These are phyloP conservation scores for Microdon myrmicae DNA, from an alignment of 2,888 invertebrate species.

Conservation along the genomic window DNA sequence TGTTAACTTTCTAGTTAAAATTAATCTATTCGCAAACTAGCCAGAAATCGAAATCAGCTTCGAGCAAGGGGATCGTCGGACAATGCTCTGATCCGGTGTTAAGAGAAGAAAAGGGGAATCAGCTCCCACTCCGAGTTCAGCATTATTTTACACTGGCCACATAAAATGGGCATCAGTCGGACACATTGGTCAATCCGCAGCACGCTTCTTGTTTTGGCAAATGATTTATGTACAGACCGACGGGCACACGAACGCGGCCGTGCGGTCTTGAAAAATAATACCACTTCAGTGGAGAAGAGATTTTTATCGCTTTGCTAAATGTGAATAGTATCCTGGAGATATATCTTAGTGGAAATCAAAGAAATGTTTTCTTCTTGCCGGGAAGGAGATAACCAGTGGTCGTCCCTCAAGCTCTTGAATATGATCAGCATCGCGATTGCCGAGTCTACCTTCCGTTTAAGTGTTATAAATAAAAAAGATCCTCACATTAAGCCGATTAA, in stretches of 20 bases:
- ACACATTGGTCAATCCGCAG: too few species aligned
- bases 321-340: conserved; percentile 44
- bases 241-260: conserved; percentile 23
- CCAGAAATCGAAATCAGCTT: too few species aligned
- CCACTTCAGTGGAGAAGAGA: conserved; percentile 30
- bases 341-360: conserved; percentile 37
- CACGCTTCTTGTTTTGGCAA: conserved; percentile 34
- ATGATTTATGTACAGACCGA: conserved; percentile 34
- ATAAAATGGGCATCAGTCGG: too few species aligned
- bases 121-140: too few species aligned
- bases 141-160: too few species aligned
- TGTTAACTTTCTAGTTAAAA: too few species aligned
- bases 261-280: conserved; percentile 41
- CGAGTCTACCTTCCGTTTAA: conserved; percentile 23
- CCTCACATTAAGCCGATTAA: conserved; percentile 50
- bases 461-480: conserved; percentile 51
- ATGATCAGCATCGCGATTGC: conserved; percentile 1
- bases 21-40: too few species aligned
- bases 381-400: conserved; percentile 6
- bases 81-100: too few species aligned
- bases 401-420: neutral
- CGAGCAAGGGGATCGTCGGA: too few species aligned
- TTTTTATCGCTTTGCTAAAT: conserved; percentile 46
- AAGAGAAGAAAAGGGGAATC: too few species aligned
- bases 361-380: conserved; percentile 10